phyloP scores from a whole-genome alignment of 1,140 invertebrate species.

The Patella vulgata region DNA sequence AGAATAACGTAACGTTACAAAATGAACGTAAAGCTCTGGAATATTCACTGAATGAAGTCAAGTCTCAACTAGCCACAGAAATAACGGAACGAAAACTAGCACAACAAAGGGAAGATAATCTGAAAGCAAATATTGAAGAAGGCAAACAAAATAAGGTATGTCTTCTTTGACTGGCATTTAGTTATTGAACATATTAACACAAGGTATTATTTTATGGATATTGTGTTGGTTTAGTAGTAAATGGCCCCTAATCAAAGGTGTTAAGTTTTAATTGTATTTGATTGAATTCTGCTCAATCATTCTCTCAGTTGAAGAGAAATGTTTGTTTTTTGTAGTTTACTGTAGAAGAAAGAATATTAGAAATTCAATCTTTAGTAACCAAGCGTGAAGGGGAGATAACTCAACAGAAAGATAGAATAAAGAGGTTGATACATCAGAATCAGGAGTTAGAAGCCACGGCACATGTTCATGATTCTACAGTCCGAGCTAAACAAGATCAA shows the following conservation, averaged over 20 bases:
- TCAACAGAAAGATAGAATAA: conserved; percentile 36
- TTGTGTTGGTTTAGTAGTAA: too few species aligned
- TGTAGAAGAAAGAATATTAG: conserved; percentile 33
- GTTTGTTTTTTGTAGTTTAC: conserved; percentile 11
- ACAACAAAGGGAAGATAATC: conserved; percentile 37
- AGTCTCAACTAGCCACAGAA: conserved; percentile 36
- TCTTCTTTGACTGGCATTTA: neutral
- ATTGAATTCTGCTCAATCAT: too few species aligned
- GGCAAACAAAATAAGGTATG: conserved; percentile 42
- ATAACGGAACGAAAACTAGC: conserved; percentile 32
- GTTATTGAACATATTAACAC: too few species aligned
- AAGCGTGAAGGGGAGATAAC: conserved; percentile 31
- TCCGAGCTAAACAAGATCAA: conserved; percentile 46
- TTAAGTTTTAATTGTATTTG: too few species aligned
- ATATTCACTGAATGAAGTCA: conserved; percentile 35
- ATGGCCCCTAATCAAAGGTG: too few species aligned
- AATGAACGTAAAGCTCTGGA: conserved; percentile 35
- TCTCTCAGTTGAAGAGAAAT: too few species aligned
- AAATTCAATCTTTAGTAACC: conserved; percentile 16
- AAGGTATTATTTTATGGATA: too few species aligned
- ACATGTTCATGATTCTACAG: conserved; percentile 25
- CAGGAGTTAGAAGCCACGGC: conserved; percentile 41
- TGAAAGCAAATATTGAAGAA: conserved; percentile 39
- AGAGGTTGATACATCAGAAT: conserved; percentile 25
- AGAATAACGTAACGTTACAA: conserved; percentile 38